Conservation (phyloP, 2,113 vertebrate species). For the Apaloderma vittatum region DNA sequence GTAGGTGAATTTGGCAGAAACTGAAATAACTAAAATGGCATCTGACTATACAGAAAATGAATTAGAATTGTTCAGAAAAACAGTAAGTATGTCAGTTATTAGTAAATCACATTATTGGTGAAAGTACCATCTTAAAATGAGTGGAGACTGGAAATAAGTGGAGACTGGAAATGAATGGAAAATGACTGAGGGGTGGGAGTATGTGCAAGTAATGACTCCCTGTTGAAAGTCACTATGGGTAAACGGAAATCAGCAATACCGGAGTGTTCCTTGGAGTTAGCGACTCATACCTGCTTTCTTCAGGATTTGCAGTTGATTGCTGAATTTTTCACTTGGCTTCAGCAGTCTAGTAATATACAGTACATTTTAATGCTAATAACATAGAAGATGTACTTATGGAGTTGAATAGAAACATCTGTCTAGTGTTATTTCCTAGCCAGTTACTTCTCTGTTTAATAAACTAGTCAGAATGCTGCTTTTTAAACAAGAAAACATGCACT, state of each 20-base stretch:
- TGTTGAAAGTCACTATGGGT: background rate
- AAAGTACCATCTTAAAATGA: background rate
- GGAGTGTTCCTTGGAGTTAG: background rate
- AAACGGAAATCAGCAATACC: background rate
- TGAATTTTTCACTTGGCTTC: background rate
- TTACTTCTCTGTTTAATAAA: background rate
- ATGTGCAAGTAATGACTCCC: background rate
- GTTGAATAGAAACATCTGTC: background rate
- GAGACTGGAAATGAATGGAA: background rate
- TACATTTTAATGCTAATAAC: background rate
- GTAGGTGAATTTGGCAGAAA: slow-evolving; percentile 93
- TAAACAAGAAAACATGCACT: background rate
- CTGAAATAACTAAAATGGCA: slow-evolving; percentile 91
- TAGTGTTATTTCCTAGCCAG: background rate
- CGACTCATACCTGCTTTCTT: background rate
- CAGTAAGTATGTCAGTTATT: slow-evolving; percentile 77
- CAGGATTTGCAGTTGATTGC: background rate
- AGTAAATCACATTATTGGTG: background rate
- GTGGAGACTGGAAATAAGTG: background rate
- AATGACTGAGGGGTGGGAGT: background rate
- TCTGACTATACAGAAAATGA: slow-evolving; percentile 95
- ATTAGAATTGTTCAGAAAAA: slow-evolving; percentile 94
- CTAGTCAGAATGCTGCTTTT: background rate
- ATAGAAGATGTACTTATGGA: background rate
- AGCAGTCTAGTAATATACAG: background rate